Percentiles rank a stretch among this genome's conserved stretches.
Conservation (phyloP, 2,797 vertebrate genomes). For the Tiaroga cobitis region DNA sequence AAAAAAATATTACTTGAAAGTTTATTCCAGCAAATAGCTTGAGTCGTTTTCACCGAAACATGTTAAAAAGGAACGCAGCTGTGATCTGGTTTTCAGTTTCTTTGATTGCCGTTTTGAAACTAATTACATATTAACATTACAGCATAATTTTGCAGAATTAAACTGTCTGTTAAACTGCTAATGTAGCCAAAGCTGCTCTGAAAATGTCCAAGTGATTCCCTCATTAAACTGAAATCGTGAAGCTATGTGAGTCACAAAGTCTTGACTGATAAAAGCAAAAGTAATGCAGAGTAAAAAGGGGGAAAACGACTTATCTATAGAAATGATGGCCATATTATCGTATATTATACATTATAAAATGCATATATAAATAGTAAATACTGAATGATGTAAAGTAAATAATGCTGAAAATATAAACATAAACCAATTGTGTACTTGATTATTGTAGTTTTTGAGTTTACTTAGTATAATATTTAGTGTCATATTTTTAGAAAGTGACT, state of each 20-base stretch:
- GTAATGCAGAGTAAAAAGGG: not conserved
- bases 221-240: slow-evolving; percentile 6
- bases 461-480: too few relatives aligned
- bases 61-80: not conserved
- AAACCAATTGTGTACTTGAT: not conserved
- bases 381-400: not conserved
- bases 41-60: not conserved
- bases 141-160: slow-evolving; percentile 18
- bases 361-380: not conserved
- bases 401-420: not conserved
- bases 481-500: not conserved
- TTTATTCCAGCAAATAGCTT: not conserved
- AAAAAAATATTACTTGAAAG: not conserved
- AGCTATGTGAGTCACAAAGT: not conserved
- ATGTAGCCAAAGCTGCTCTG: not conserved
- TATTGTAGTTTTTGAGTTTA: not conserved
- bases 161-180: slow-evolving; percentile 12
- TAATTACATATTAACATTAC: slow-evolving; percentile 29
- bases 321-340: not conserved
- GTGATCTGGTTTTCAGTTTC: slow-evolving; percentile 28
- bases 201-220: slow-evolving; percentile 7
- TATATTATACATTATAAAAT: not conserved
- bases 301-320: not conserved
- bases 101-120: slow-evolving; percentile 38
- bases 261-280: slow-evolving; percentile 9